These are phyloP conservation scores for Anadara kagoshimensis DNA, from an alignment of 1,140 invertebrate species.

Conservation along the genomic window DNA sequence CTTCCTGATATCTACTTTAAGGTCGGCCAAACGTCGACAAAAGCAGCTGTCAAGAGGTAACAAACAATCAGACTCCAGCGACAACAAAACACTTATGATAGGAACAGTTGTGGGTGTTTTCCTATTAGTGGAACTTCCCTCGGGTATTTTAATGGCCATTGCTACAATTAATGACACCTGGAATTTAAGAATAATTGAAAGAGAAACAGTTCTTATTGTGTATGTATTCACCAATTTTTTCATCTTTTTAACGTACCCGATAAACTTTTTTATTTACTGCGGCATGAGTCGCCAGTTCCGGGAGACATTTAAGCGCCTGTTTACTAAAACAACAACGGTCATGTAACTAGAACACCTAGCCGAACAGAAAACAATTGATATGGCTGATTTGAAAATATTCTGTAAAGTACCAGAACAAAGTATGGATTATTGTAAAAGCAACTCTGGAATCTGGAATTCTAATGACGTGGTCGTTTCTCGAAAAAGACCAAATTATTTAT, in stretches of 20 bases:
- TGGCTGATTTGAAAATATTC: too few species aligned
- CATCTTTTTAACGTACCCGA: slow-evolving; percentile 92
- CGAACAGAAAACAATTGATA: too few species aligned
- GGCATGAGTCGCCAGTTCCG: slow-evolving; percentile 94
- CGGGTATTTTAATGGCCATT: slow-evolving; percentile 84
- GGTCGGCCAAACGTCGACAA: slow-evolving; percentile 86
- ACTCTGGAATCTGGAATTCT: too few species aligned
- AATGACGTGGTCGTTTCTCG: too few species aligned
- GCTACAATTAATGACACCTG: slow-evolving; percentile 86
- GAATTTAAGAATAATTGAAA: slow-evolving; percentile 58
- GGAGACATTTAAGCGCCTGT: too few species aligned
- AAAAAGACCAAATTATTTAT: too few species aligned
- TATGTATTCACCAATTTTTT: slow-evolving; percentile 86
- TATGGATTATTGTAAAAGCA: too few species aligned
- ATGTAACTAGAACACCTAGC: too few species aligned
- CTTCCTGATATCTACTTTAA: slow-evolving; percentile 88
- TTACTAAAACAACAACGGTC: too few species aligned
- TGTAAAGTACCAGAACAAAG: too few species aligned
- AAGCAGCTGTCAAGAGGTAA: slow-evolving; percentile 89
- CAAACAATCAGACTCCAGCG: slow-evolving; percentile 88
- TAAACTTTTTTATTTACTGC: slow-evolving; percentile 96
- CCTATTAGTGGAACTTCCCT: slow-evolving; percentile 90
- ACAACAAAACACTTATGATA: slow-evolving; percentile 95
- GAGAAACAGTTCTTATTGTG: slow-evolving; percentile 42
- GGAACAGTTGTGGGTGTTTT: slow-evolving; percentile 96